phyloP scores from a whole-genome alignment of 2,113 vertebrate genomes.

The Todiramphus chloris region DNA sequence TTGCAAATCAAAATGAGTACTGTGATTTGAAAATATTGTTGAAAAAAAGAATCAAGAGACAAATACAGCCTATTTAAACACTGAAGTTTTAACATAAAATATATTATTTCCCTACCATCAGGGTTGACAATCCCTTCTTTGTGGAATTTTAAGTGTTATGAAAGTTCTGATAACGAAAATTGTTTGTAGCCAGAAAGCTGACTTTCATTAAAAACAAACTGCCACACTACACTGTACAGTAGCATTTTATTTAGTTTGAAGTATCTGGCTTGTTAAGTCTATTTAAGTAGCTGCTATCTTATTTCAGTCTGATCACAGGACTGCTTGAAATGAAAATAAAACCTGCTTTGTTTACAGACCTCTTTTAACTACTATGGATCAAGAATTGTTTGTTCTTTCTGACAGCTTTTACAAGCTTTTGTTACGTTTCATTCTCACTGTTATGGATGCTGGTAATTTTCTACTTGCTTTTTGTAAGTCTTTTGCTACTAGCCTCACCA shows the following conservation, averaged over 20 bases:
- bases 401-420: conserved; percentile 36
- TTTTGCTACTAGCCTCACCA: conserved; percentile 17
- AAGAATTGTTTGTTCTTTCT: conserved; percentile 39
- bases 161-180: conserved; percentile 28
- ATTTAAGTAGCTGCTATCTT: conserved; percentile 58
- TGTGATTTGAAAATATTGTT: background rate
- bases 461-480: background rate
- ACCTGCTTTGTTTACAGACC: conserved; percentile 45
- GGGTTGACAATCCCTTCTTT: background rate
- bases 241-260: conserved; percentile 63
- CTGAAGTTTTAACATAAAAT: background rate
- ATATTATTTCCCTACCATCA: background rate
- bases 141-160: conserved; percentile 48
- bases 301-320: conserved; percentile 63
- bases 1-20: background rate
- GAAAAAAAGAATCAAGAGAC: background rate
- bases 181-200: conserved; percentile 42
- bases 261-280: conserved; percentile 64
- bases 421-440: conserved; percentile 45
- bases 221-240: conserved; percentile 24
- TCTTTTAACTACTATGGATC: conserved; percentile 40
- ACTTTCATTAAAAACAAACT: conserved; percentile 63
- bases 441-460: conserved; percentile 35
- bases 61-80: background rate
- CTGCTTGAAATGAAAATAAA: conserved; percentile 66